Base-by-base conservation (phyloP, 2,797 vertebrate genomes). In the Clarias fuscus region DNA sequence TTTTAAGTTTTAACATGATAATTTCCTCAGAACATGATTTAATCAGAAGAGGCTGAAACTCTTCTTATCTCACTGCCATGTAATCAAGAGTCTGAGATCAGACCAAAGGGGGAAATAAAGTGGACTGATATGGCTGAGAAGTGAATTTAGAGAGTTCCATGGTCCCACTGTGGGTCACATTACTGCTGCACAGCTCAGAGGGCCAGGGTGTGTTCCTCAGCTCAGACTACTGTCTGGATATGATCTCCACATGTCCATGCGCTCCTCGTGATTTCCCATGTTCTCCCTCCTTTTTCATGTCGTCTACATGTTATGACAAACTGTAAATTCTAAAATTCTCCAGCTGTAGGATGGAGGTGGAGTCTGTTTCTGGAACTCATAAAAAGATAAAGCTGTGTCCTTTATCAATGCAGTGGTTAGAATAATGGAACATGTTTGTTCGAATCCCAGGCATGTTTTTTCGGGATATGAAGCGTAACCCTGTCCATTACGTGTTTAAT, bases 211-310 rank as follows among this genome's bases (percentile, higher is more conserved):
- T 62, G 20, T 7, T 65, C 64, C 64, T 65, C 22, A n/a, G 43
- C 1, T 43, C 43, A 43, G 43, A 43, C 43, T 43, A 43, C 43
- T 43, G 43, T 43, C 43, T 43, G 24, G 4, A n/a, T 64, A 48
- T 71, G 58, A 68, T 40, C 89, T 84, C 0, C 22, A 88, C 88
- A 83, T 86, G 85, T 86, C n/a, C 64, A 65, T 14, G n/a, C 27
- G 4, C 24, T 65, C 64, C 14, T 4, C 40, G 40, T 43, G 40
- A 1, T 7, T 43, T 43, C 43, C 43, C 7, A 43, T 43, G 43
- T 43, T 30, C 30, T 43, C 43, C 8, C 43, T 43, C 43, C 43
- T 43, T 43, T 43, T 43, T 43, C 43, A 43, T 43, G 43, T 43
- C 43, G 7, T 43, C 43, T 8, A 43, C 43, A 43, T 43, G 43